phyloP scores from a whole-genome alignment of 2,888 invertebrate genomes.

The Tipula vernalis region DNA sequence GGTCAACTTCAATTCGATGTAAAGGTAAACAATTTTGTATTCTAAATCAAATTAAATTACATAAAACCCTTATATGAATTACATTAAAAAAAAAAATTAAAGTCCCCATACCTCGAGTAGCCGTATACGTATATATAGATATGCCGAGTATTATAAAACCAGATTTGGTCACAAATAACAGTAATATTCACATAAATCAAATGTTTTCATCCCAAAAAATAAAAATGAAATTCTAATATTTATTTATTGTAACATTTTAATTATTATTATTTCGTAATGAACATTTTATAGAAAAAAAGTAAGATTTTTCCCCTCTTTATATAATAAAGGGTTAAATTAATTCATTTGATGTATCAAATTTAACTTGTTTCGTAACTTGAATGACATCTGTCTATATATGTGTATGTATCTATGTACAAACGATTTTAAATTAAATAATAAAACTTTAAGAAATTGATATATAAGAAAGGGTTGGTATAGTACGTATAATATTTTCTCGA shows the following conservation, averaged over 20 bases:
- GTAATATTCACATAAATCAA: background rate
- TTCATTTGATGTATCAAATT: background rate
- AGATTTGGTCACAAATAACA: background rate
- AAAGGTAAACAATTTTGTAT: too few species aligned
- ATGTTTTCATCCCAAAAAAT: background rate
- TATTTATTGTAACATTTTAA: background rate
- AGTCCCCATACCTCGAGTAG: background rate
- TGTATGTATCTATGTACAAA: background rate
- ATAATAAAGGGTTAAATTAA: background rate
- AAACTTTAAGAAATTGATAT: background rate
- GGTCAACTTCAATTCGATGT: too few species aligned
- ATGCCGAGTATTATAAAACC: background rate
- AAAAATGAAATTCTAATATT: background rate
- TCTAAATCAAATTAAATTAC: background rate
- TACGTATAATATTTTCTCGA: background rate
- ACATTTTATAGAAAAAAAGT: background rate
- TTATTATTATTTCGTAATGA: background rate
- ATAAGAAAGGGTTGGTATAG: background rate
- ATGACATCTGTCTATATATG: background rate
- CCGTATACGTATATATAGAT: background rate
- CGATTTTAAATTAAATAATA: background rate
- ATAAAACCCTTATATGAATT: background rate
- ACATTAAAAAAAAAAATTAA: background rate
- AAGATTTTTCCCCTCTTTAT: background rate
- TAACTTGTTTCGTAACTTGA: background rate